Percentiles rank a stretch among this genome's conserved stretches.
Evolutionary conservation across 2,113 vertebrate genomes (phyloP).

Genomic region (Microtus oregoni): DNA sequence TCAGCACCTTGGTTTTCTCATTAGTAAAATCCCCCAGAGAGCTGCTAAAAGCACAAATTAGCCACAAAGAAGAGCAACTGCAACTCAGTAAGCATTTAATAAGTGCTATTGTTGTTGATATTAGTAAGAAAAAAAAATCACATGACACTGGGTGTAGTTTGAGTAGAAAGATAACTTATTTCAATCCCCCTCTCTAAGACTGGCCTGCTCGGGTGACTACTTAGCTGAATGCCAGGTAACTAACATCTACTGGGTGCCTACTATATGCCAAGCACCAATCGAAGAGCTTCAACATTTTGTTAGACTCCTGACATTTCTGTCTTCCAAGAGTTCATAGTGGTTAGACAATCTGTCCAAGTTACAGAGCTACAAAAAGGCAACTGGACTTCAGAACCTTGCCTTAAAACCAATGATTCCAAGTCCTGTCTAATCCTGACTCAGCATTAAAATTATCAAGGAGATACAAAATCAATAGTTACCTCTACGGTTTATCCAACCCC

Average conservation of each 20-base stretch:
- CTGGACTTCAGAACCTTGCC: not conserved
- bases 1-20: conserved; percentile 29
- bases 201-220: not conserved
- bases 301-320: conserved; percentile 7
- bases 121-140: conserved; percentile 14
- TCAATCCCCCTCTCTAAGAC: not conserved
- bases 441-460: not conserved
- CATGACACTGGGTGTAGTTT: not conserved
- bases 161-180: conserved; percentile 9
- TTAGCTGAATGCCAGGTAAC: not conserved
- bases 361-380: conserved; percentile 20
- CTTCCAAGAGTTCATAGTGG: not conserved
- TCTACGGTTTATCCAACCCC: not conserved
- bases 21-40: not conserved
- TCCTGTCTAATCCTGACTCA: not conserved
- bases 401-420: not conserved
- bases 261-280: not conserved
- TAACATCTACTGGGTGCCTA: not conserved
- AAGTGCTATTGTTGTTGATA: conserved; percentile 11
- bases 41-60: not conserved
- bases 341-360: conserved; percentile 10
- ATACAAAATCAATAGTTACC: conserved; percentile 2
- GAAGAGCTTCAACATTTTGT: conserved; percentile 15
- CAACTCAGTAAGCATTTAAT: not conserved
- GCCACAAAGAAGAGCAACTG: conserved; percentile 4